Percentiles rank a stretch among this genome's conserved stretches.
Conservation (phyloP, 2,797 vertebrate genomes). For the Muscicapa comitata region DNA sequence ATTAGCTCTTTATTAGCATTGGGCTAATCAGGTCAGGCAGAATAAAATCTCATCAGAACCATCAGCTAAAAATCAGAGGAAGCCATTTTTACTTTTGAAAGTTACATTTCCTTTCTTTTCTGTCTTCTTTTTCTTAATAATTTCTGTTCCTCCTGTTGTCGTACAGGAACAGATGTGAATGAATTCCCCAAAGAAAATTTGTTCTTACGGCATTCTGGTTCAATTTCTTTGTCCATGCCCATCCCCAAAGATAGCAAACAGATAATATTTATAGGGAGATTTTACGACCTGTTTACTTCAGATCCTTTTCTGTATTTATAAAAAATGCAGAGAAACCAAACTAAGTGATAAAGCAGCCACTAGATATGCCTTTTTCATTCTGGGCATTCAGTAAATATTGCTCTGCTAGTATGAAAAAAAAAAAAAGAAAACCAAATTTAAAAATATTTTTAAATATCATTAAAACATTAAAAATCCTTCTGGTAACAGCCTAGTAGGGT, state of each 20-base stretch:
- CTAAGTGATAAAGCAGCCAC: background rate
- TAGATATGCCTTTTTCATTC: background rate
- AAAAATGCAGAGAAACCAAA: background rate
- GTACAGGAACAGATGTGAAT: conserved; percentile 21
- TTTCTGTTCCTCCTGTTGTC: background rate
- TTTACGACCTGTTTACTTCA: background rate
- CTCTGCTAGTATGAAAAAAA: background rate
- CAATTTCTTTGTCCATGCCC: background rate
- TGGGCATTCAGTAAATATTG: background rate
- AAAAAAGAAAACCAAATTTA: background rate
- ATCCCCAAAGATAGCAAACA: background rate
- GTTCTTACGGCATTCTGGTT: background rate
- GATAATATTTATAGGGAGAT: background rate
- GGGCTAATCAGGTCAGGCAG: background rate
- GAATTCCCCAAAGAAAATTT: conserved; percentile 37
- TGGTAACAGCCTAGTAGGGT: background rate
- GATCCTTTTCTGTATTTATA: background rate
- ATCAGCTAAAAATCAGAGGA: background rate
- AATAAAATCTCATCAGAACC: background rate
- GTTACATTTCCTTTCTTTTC: background rate
- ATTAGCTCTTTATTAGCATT: background rate
- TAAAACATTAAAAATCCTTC: background rate
- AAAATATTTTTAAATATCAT: background rate
- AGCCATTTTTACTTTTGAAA: conserved; percentile 1
- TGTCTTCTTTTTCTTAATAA: background rate